phyloP scores from a whole-genome alignment of 1,140 invertebrate genomes.

The Formica exsecta region DNA sequence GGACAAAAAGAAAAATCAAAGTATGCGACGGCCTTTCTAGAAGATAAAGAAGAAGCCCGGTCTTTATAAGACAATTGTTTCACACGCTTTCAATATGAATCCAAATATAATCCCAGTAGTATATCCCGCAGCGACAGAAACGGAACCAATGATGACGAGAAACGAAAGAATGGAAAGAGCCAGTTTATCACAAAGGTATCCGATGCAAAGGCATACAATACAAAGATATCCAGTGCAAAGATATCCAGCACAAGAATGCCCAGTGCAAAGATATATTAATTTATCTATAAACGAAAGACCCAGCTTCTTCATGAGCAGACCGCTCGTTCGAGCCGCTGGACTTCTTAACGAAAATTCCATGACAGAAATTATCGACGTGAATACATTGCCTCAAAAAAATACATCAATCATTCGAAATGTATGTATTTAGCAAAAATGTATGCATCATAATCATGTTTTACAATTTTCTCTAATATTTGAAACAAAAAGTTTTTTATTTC shows the following conservation, averaged over 20 bases:
- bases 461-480: neutral
- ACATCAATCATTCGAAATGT: slow-evolving; percentile 72
- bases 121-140: slow-evolving; percentile 70
- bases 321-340: slow-evolving; percentile 74
- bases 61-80: neutral
- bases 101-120: slow-evolving; percentile 30
- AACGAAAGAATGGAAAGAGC: slow-evolving; percentile 56
- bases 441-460: neutral
- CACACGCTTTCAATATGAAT: neutral
- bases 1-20: neutral
- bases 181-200: neutral
- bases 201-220: slow-evolving; percentile 4
- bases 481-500: neutral
- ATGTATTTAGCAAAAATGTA: slow-evolving; percentile 44
- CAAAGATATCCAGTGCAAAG: slow-evolving; percentile 19
- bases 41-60: neutral
- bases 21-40: neutral
- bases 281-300: neutral
- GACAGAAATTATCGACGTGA: slow-evolving; percentile 77
- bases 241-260: neutral
- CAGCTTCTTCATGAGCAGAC: slow-evolving; percentile 12
- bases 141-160: slow-evolving; percentile 61
- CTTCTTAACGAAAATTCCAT: slow-evolving; percentile 64
- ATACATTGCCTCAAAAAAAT: slow-evolving; percentile 63
- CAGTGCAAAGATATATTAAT: neutral